Evolutionary conservation across 2,888 invertebrate species (phyloP).

Genomic region (Trachelus tabidus): DNA sequence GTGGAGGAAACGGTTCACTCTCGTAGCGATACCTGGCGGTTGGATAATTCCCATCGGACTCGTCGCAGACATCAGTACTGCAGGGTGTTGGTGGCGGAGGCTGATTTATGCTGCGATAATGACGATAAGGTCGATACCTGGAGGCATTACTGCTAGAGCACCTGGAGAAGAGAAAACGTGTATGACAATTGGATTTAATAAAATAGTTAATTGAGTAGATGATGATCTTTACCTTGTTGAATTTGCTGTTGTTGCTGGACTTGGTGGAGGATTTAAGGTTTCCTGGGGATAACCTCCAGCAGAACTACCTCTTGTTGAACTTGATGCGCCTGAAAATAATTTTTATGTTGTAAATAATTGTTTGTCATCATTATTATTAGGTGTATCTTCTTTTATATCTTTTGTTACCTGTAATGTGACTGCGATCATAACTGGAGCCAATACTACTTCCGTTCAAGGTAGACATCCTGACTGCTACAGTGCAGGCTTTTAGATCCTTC

Average conservation of each 20-base stretch:
- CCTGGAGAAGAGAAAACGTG: constrained; percentile 23
- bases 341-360: not conserved
- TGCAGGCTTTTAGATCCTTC: constrained; percentile 56
- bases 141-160: constrained; percentile 70
- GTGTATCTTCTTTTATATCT: not conserved
- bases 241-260: constrained; percentile 83
- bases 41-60: constrained; percentile 82
- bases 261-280: constrained; percentile 90
- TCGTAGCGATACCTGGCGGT: constrained; percentile 73
- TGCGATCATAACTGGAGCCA: constrained; percentile 76
- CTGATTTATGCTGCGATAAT: constrained; percentile 81
- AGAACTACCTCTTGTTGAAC: constrained; percentile 74
- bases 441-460: constrained; percentile 73
- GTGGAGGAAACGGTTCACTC: constrained; percentile 80
- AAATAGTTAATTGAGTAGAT: not conserved
- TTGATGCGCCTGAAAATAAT: constrained; percentile 69
- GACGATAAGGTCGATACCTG: constrained; percentile 79
- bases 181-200: not conserved
- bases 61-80: constrained; percentile 93
- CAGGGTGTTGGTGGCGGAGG: constrained; percentile 96
- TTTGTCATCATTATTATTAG: not conserved
- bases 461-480: constrained; percentile 74
- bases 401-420: constrained; percentile 74
- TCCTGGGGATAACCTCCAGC: constrained; percentile 81
- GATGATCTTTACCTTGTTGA: constrained; percentile 60